Evolutionary conservation across 2,113 vertebrate species (phyloP).

Genomic region (Calidris pygmaea): DNA sequence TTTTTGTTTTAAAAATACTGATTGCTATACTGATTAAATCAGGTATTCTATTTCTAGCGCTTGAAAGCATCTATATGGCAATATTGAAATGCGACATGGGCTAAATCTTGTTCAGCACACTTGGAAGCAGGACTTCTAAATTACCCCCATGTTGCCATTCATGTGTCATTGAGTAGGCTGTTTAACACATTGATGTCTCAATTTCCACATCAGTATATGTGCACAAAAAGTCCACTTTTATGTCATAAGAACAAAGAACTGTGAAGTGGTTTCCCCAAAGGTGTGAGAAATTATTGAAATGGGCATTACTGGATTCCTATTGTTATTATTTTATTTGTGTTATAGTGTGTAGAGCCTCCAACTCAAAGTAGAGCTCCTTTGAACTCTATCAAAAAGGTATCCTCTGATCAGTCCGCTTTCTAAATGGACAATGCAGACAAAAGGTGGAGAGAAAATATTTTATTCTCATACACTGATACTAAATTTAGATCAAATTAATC

Average conservation of each 20-base stretch:
- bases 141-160: neutral
- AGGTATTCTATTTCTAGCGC: neutral
- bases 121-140: neutral
- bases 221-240: neutral
- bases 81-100: neutral
- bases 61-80: neutral
- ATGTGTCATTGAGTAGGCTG: neutral
- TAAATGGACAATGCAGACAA: neutral
- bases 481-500: neutral
- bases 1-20: neutral
- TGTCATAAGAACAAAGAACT: neutral
- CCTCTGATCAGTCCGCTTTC: neutral
- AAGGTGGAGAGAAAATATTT: neutral
- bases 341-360: neutral
- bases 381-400: neutral
- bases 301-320: neutral
- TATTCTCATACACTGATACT: neutral
- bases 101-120: neutral
- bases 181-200: neutral
- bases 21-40: neutral
- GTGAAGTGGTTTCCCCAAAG: neutral
- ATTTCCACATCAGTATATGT: neutral
- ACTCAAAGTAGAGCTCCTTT: neutral
- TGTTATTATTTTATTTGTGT: neutral
- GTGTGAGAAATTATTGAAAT: neutral